Evolutionary conservation across 2,113 vertebrate genomes (phyloP).

Genomic region (Lipophrys pholis): DNA sequence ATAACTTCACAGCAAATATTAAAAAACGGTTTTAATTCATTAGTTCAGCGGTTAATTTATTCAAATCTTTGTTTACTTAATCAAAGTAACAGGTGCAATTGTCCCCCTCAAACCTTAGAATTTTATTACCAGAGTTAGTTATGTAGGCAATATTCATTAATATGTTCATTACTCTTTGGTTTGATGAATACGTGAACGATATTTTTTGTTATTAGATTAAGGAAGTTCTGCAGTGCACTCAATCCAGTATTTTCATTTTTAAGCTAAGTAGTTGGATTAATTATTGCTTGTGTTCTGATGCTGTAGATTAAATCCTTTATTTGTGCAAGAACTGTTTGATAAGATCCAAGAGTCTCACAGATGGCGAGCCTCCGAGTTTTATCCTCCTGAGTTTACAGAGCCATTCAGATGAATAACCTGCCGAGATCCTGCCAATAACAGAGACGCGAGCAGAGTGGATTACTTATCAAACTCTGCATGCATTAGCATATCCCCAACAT

Average conservation of each 20-base stretch:
- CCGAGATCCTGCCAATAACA: background rate
- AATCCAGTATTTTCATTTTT: background rate
- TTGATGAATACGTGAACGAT: background rate
- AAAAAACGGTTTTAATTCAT: background rate
- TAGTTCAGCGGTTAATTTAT: background rate
- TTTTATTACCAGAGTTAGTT: too few species aligned
- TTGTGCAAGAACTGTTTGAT: background rate
- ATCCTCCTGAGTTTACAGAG: slow-evolving; percentile 1
- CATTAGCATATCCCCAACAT: background rate
- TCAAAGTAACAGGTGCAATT: background rate
- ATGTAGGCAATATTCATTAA: background rate
- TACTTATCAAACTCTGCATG: background rate
- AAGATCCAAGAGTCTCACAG: background rate
- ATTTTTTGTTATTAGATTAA: background rate
- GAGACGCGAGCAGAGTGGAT: background rate
- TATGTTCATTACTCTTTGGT: background rate
- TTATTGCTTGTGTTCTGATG: background rate
- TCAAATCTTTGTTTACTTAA: background rate
- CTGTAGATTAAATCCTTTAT: background rate
- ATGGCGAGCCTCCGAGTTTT: background rate
- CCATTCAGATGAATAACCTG: background rate
- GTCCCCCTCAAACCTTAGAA: too few species aligned
- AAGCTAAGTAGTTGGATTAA: background rate
- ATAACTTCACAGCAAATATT: background rate
- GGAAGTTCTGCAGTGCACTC: background rate